A percentile compares a stretch with the other conserved stretches of the same genome.
Conservation (phyloP, 1,140 invertebrate species). For the Drosophila bocqueti region DNA sequence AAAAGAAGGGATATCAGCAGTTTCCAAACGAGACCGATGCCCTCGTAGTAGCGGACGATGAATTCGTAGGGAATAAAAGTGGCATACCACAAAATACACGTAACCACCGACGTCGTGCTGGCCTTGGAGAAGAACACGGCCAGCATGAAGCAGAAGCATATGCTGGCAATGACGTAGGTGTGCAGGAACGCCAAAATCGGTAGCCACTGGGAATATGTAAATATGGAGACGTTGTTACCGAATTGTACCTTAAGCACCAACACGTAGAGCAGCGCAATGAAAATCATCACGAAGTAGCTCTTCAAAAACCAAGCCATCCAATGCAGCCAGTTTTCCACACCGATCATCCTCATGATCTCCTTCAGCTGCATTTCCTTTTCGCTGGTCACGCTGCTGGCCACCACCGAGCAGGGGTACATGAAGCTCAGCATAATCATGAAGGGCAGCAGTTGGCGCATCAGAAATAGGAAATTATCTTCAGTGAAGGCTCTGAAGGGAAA, state of each 20-base stretch:
- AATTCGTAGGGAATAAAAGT: slow-evolving; percentile 90
- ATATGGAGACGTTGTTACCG: slow-evolving; percentile 42
- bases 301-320: slow-evolving; percentile 94
- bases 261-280: slow-evolving; percentile 86
- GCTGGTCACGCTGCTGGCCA: slow-evolving; percentile 88
- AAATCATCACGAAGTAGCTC: slow-evolving; percentile 89
- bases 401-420: slow-evolving; percentile 91
- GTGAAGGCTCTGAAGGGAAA: slow-evolving; percentile 91
- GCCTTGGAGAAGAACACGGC: slow-evolving; percentile 88
- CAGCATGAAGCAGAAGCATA: slow-evolving; percentile 88
- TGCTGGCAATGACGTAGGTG: slow-evolving; percentile 85
- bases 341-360: slow-evolving; percentile 96
- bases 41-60: slow-evolving; percentile 87
- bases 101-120: slow-evolving; percentile 86
- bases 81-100: slow-evolving; percentile 88
- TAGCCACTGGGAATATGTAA: slow-evolving; percentile 72
- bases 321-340: slow-evolving; percentile 92
- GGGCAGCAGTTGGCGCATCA: slow-evolving; percentile 89
- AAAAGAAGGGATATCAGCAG: slow-evolving; percentile 87
- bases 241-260: slow-evolving; percentile 2
- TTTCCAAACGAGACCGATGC: slow-evolving; percentile 87
- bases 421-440: slow-evolving; percentile 92
- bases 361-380: slow-evolving; percentile 89
- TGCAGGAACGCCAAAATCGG: slow-evolving; percentile 86
- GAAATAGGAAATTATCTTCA: slow-evolving; percentile 86